Percentiles rank a stretch among this genome's conserved stretches.
phyloP scores from a whole-genome alignment of 2,113 vertebrate species.

The Hyperopisus bebe region DNA sequence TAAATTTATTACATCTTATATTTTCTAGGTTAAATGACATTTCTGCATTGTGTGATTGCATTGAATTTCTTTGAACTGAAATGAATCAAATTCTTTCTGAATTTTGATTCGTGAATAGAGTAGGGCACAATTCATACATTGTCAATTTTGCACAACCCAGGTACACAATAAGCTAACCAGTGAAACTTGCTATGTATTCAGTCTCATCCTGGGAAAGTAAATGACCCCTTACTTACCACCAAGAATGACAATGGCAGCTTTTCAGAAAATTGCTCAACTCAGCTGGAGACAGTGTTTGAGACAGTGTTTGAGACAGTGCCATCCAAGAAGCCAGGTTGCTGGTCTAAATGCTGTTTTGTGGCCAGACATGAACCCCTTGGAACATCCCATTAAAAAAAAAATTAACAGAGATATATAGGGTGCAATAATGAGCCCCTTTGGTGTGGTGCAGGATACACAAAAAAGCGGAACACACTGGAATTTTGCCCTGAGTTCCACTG shows the following conservation, averaged over 20 bases:
- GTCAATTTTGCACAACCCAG: background rate
- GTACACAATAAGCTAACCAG: background rate
- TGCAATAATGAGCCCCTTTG: background rate
- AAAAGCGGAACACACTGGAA: background rate
- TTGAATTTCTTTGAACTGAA: background rate
- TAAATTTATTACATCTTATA: too few relatives aligned
- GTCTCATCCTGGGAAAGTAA: background rate
- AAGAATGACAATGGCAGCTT: background rate
- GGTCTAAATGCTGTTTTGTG: background rate
- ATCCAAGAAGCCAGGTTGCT: background rate
- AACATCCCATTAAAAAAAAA: background rate
- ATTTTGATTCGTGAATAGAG: background rate
- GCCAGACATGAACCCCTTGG: background rate
- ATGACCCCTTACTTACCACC: background rate
- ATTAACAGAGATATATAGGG: background rate
- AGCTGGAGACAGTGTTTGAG: background rate
- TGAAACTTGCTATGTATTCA: background rate
- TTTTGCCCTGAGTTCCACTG: background rate
- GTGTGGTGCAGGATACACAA: background rate
- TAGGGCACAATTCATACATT: background rate
- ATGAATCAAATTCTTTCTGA: background rate
- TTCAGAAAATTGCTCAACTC: background rate
- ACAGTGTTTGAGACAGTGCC: background rate
- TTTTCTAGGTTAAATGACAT: too few relatives aligned
- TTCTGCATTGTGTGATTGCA: too few relatives aligned